Conservation (phyloP, 2,797 vertebrate species). For the Channa striata region DNA sequence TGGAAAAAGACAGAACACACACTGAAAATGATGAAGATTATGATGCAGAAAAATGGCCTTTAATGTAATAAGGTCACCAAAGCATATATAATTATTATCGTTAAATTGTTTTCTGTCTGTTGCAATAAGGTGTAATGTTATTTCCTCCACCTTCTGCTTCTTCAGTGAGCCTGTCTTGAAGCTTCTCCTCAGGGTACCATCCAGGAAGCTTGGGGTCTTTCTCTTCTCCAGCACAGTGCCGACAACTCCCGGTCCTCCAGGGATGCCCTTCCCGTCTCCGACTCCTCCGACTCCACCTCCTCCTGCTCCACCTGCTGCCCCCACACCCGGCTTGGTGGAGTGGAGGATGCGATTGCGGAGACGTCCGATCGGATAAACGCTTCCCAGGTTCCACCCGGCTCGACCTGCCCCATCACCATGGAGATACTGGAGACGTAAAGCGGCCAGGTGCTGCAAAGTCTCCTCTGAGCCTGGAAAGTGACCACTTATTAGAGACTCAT, state of each 20-base stretch:
- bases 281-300: slow-evolving; percentile 60
- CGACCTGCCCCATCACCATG: slow-evolving; percentile 88
- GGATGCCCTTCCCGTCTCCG: slow-evolving; percentile 69
- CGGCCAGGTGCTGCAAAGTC: slow-evolving; percentile 91
- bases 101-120: no score
- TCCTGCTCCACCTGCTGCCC: slow-evolving; percentile 71
- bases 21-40: background rate
- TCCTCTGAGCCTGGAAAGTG: slow-evolving; percentile 94
- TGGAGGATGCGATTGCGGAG: slow-evolving; percentile 92
- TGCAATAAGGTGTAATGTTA: background rate
- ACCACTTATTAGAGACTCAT: slow-evolving; percentile 93
- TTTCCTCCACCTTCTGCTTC: slow-evolving; percentile 88
- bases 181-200: slow-evolving; percentile 91
- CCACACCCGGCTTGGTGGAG: slow-evolving; percentile 87
- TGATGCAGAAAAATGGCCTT: no score
- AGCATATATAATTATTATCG: no score
- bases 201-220: slow-evolving; percentile 91
- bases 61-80: no score
- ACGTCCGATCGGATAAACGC: slow-evolving; percentile 89
- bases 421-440: slow-evolving; percentile 92
- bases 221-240: slow-evolving; percentile 84
- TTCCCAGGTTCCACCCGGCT: slow-evolving; percentile 90
- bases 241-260: slow-evolving; percentile 50
- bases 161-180: slow-evolving; percentile 93
- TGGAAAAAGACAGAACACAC: background rate